Conservation (phyloP, 1,140 invertebrate species). For the Yoshiicerus persimilis region DNA sequence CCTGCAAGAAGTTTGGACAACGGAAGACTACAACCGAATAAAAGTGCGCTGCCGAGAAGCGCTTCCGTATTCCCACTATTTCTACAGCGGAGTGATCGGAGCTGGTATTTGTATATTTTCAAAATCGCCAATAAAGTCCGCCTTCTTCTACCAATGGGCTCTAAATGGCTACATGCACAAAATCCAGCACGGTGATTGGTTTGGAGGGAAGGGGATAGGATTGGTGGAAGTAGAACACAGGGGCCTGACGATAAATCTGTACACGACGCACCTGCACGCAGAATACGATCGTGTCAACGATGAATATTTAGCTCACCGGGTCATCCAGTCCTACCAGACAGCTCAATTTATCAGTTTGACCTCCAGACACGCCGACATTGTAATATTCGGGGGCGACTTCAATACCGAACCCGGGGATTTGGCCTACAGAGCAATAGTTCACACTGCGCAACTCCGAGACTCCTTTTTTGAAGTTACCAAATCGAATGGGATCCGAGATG, state of each 20-base stretch:
- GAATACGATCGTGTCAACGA: constrained; percentile 84
- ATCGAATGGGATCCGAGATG: not conserved
- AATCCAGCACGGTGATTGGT: constrained; percentile 95
- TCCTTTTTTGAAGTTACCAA: constrained; percentile 51
- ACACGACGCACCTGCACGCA: constrained; percentile 95
- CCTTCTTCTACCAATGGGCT: constrained; percentile 87
- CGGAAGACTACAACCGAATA: constrained; percentile 73
- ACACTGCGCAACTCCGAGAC: constrained; percentile 60
- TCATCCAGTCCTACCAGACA: constrained; percentile 90
- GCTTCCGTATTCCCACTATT: constrained; percentile 88
- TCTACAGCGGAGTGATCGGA: constrained; percentile 88
- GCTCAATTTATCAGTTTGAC: constrained; percentile 90
- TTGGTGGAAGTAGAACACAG: constrained; percentile 73
- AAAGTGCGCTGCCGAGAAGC: constrained; percentile 61
- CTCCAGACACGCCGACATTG: constrained; percentile 71
- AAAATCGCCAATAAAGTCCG: constrained; percentile 79
- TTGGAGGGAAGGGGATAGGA: constrained; percentile 94
- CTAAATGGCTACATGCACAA: constrained; percentile 97
- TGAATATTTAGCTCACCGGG: constrained; percentile 85
- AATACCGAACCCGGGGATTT: constrained; percentile 86
- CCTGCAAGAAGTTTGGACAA: constrained; percentile 88
- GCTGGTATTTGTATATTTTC: constrained; percentile 91
- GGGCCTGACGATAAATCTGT: constrained; percentile 76
- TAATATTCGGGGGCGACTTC: constrained; percentile 87
- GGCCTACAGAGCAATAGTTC: constrained; percentile 66